A percentile compares a stretch with the other conserved stretches of the same genome.
phyloP scores from a whole-genome alignment of 2,797 vertebrate species.

The Geotrypetes seraphini region DNA sequence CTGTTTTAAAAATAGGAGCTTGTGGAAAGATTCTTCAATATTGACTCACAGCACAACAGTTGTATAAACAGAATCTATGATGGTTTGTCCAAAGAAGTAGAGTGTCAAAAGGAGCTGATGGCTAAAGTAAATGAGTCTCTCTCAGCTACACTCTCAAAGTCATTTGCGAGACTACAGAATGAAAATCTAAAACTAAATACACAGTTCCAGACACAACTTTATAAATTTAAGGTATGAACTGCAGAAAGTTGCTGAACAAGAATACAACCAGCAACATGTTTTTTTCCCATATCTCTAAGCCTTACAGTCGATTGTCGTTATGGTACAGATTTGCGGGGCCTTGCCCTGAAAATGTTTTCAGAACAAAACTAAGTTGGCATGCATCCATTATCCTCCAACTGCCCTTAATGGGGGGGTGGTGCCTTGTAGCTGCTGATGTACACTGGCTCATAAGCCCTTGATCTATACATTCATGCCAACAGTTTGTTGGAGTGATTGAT shows the following conservation, averaged over 20 bases:
- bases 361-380: too few relatives aligned
- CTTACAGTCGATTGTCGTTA: background rate
- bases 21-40: conserved; percentile 35
- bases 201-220: conserved; percentile 36
- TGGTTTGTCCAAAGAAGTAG: conserved; percentile 31
- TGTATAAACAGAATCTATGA: conserved; percentile 28
- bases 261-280: too few relatives aligned
- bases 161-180: conserved; percentile 34
- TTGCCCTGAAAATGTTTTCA: too few relatives aligned
- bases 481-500: too few relatives aligned
- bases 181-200: conserved; percentile 29
- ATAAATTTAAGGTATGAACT: conserved; percentile 48
- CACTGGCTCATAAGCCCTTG: too few relatives aligned
- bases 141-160: conserved; percentile 17
- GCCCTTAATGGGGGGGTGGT: too few relatives aligned
- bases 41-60: conserved; percentile 4
- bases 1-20: conserved; percentile 53
- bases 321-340: too few relatives aligned
- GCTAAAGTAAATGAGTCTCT: conserved; percentile 18
- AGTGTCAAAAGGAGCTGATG: conserved; percentile 21
- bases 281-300: background rate
- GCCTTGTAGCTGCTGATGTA: too few relatives aligned
- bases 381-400: too few relatives aligned
- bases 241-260: background rate
- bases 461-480: too few relatives aligned